These are phyloP conservation scores for Microctenopoma steveboyesi DNA, from an alignment of 2,797 vertebrate species.

Conservation along the genomic window DNA sequence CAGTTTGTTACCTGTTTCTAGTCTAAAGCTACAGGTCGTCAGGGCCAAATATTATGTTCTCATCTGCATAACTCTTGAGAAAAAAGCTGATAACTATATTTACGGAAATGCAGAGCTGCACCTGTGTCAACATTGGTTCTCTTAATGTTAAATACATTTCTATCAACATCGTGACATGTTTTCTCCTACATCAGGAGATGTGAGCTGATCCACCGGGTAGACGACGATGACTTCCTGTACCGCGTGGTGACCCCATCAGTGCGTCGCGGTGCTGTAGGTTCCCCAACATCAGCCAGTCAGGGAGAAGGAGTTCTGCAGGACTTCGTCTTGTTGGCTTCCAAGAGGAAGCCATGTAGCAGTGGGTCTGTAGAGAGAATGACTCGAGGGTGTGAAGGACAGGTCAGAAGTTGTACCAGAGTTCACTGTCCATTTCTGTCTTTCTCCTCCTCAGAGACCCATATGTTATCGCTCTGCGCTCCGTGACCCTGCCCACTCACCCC, in stretches of 20 bases:
- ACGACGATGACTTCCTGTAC: conserved; percentile 91
- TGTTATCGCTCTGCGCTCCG: conserved; percentile 91
- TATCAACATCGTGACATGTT: background rate
- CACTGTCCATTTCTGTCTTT: background rate
- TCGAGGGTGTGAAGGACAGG: background rate
- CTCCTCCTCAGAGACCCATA: conserved; percentile 86
- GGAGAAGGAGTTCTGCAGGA: conserved; percentile 86
- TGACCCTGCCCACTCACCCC: conserved; percentile 86
- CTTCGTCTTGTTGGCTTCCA: conserved; percentile 91
- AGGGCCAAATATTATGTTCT: too few relatives aligned
- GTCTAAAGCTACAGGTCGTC: too few relatives aligned
- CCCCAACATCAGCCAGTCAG: conserved; percentile 72
- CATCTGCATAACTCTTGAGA: background rate
- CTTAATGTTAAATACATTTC: background rate
- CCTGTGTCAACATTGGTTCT: background rate
- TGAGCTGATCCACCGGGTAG: conserved; percentile 87
- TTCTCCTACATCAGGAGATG: conserved; percentile 78
- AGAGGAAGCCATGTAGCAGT: conserved; percentile 86
- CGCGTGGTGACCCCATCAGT: conserved; percentile 86
- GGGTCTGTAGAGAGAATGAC: conserved; percentile 79
- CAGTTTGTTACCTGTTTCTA: too few relatives aligned
- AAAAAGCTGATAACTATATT: too few relatives aligned
- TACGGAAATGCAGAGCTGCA: background rate
- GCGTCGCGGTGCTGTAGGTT: conserved; percentile 60
- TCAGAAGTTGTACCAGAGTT: background rate